phyloP scores from a whole-genome alignment of 1,140 invertebrate genomes.

The Dolichoris vasculosae region DNA sequence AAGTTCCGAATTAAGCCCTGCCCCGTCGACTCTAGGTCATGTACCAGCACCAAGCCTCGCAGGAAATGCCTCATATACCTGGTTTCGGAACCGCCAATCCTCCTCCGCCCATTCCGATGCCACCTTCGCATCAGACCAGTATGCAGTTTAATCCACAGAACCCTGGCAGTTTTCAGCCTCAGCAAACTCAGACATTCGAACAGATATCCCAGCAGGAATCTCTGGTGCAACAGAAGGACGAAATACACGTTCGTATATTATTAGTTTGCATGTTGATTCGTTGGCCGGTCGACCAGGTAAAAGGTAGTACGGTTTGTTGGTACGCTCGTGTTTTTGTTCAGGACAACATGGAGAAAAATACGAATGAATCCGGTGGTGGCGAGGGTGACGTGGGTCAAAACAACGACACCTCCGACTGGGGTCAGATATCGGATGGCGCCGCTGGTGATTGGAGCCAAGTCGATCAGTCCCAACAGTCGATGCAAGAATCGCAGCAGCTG shows the following conservation, averaged over 20 bases:
- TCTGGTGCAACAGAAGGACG: slow-evolving; percentile 26
- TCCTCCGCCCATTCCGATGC: slow-evolving; percentile 72
- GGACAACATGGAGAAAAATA: slow-evolving; percentile 24
- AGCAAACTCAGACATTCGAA: slow-evolving; percentile 58
- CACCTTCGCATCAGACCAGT: slow-evolving; percentile 68
- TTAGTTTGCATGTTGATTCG: too few species aligned
- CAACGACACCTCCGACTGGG: slow-evolving; percentile 65
- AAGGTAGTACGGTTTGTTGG: background rate
- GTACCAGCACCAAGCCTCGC: slow-evolving; percentile 67
- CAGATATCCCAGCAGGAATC: slow-evolving; percentile 40
- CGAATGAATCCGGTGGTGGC: slow-evolving; percentile 18
- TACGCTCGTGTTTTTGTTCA: background rate
- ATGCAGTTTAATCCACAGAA: slow-evolving; percentile 69
- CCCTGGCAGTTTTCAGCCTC: slow-evolving; percentile 56
- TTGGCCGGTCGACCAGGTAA: too few species aligned
- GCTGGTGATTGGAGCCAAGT: slow-evolving; percentile 67
- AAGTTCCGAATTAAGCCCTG: too few species aligned
- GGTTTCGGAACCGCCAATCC: slow-evolving; percentile 71
- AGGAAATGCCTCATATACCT: slow-evolving; percentile 71
- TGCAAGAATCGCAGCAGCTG: slow-evolving; percentile 64
- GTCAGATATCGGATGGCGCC: slow-evolving; percentile 62
- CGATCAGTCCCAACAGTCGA: slow-evolving; percentile 56
- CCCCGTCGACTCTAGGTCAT: slow-evolving; percentile 66
- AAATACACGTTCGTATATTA: slow-evolving; percentile 37
- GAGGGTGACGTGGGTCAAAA: slow-evolving; percentile 55